phyloP scores from a whole-genome alignment of 2,113 vertebrate species.

The Montifringilla adamsi region DNA sequence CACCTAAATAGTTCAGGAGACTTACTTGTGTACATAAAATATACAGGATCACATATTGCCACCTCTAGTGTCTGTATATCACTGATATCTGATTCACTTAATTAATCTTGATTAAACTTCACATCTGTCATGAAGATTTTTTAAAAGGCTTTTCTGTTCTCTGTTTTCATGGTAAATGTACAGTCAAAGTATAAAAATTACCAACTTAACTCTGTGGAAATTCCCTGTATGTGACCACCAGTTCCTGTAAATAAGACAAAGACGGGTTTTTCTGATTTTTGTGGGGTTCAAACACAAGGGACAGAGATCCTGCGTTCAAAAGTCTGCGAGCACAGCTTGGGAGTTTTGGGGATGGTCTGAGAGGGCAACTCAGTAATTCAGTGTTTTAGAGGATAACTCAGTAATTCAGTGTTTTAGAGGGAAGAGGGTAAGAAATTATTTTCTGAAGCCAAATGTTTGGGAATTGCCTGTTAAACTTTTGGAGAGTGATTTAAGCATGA shows the following conservation, averaged over 20 bases:
- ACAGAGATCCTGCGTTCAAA: not conserved
- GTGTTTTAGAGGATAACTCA: too few relatives aligned
- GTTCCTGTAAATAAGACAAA: constrained; percentile 51
- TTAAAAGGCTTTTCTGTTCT: not conserved
- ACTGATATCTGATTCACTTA: not conserved
- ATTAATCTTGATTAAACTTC: not conserved
- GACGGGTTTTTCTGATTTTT: not conserved
- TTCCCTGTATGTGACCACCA: not conserved
- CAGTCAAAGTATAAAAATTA: not conserved
- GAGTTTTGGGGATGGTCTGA: not conserved
- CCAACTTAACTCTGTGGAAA: not conserved
- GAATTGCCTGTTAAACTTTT: not conserved
- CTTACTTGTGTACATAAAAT: not conserved
- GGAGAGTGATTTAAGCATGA: not conserved
- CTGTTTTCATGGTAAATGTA: not conserved
- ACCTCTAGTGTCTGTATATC: too few relatives aligned
- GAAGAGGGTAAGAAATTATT: not conserved
- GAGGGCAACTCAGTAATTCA: not conserved
- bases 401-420: too few relatives aligned
- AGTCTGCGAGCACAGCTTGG: not conserved
- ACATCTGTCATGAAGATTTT: not conserved
- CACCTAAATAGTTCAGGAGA: not conserved
- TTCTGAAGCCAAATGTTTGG: not conserved
- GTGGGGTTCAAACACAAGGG: not conserved
- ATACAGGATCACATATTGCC: not conserved